These are phyloP conservation scores for Tangara arthus DNA, from an alignment of 2,797 vertebrate genomes.

Conservation along the genomic window DNA sequence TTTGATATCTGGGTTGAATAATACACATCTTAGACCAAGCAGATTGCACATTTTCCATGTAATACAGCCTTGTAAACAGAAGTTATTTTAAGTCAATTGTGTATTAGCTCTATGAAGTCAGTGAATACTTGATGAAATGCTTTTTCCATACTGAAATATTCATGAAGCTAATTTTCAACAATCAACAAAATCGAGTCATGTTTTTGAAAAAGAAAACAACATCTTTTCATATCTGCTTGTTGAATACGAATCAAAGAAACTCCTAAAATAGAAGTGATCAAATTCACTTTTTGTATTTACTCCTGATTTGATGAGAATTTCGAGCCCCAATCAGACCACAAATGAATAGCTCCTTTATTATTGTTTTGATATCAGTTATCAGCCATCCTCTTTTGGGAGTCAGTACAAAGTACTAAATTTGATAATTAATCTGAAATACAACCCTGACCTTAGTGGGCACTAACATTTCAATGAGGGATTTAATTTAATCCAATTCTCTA, in stretches of 20 bases:
- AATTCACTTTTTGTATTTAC: conserved; percentile 22
- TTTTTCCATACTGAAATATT: conserved; percentile 66
- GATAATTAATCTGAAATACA: not conserved
- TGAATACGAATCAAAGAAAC: conserved; percentile 44
- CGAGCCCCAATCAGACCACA: not conserved
- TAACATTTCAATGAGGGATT: not conserved
- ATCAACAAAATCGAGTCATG: conserved; percentile 61
- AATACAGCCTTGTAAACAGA: conserved; percentile 48
- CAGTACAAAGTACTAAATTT: not conserved
- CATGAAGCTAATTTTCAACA: conserved; percentile 69
- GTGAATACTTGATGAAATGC: conserved; percentile 64
- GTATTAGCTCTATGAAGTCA: conserved; percentile 45
- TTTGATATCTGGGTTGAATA: not conserved
- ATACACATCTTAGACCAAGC: not conserved
- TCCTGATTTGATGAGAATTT: conserved; percentile 40
- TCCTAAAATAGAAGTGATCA: conserved; percentile 43
- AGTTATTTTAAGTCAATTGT: conserved; percentile 63
- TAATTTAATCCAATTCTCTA: not conserved
- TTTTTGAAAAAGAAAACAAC: conserved; percentile 61
- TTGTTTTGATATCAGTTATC: conserved; percentile 4
- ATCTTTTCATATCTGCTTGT: conserved; percentile 48
- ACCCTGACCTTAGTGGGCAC: not conserved
- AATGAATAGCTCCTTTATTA: conserved; percentile 1
- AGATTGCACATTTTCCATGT: not conserved
- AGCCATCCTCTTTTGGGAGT: not conserved